Percentiles rank a stretch among this genome's conserved stretches.
Evolutionary conservation across 2,113 vertebrate species (phyloP).

Genomic region (Myotis davidii): DNA sequence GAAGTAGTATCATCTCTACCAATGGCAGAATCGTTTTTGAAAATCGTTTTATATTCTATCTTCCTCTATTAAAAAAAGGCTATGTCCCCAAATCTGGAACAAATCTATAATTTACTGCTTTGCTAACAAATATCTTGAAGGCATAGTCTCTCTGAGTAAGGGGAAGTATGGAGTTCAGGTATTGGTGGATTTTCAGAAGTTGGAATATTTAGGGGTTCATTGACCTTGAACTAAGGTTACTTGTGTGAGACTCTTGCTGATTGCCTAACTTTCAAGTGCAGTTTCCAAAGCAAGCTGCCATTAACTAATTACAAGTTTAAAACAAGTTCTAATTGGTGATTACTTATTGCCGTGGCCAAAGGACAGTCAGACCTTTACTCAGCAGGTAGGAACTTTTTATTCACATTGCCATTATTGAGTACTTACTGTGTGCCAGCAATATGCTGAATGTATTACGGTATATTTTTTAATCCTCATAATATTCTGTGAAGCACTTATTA

Average conservation of each 20-base stretch:
- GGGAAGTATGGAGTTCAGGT: background rate
- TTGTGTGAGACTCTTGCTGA: background rate
- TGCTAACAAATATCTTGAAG: background rate
- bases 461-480: background rate
- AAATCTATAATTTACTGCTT: background rate
- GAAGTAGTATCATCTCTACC: background rate
- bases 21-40: background rate
- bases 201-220: background rate
- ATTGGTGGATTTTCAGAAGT: background rate
- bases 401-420: background rate
- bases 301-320: background rate
- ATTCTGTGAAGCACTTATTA: background rate
- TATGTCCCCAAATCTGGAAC: background rate
- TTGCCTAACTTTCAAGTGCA: background rate
- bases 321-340: background rate
- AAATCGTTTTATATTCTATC: background rate
- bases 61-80: background rate
- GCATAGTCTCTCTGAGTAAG: background rate
- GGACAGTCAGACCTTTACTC: background rate
- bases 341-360: background rate
- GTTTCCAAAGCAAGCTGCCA: conserved; percentile 2
- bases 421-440: background rate
- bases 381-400: background rate
- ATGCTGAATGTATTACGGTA: background rate
- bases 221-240: background rate